Evolutionary conservation across 2,797 vertebrate species (phyloP), one percentile per base, ranked within the genome.

Genomic region (Setipinna tenuifilis): DNA sequence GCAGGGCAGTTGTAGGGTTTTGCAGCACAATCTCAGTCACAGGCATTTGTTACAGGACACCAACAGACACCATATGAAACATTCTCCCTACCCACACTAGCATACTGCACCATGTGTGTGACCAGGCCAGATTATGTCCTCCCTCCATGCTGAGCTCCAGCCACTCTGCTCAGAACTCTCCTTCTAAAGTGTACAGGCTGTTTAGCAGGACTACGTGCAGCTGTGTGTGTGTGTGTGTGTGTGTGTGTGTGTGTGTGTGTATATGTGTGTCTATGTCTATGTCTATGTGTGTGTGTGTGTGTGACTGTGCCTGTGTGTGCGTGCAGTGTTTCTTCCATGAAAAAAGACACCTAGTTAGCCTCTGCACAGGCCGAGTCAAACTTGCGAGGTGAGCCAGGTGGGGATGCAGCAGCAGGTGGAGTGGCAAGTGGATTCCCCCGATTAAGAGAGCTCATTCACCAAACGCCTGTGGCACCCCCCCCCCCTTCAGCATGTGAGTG

Each of bases 361-460:
- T 35, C 31, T 41, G 14, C 16, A 23, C 65, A 71, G 65, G 65
- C 65, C 14, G 11, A 35, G 68, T 35, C 16, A 21, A 12, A 31
- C 25, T 16, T 31, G 9, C 23, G 9, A 71, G 65, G 71, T 21
- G 35, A 78, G 31, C 31, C 71, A 78, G 71, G 35, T 78, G 71
- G 50, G 50, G 50, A 54, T 54, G 50, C 50, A 54, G 19, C 71
- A 78, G 35, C 71, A 78, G 71, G 71, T 78, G 71, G 17, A 78
- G 3, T 0, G 44, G 35, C 71, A 78, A 78, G 71, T 78, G 71
- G 71, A 78, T 78, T 78, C 71, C 35, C 68, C 31, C 4, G 35
- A 0, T 84, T 58, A 57, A 83, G 82, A 61, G 48, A 81, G 50
- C 85, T 57, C 91, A 91, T 92, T 92, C 86, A 88, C 89, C 85